Percentiles rank a stretch among this genome's conserved stretches.
These are phyloP conservation scores for Apeira syringaria DNA, from an alignment of 2,888 invertebrate genomes.

Conservation along the genomic window DNA sequence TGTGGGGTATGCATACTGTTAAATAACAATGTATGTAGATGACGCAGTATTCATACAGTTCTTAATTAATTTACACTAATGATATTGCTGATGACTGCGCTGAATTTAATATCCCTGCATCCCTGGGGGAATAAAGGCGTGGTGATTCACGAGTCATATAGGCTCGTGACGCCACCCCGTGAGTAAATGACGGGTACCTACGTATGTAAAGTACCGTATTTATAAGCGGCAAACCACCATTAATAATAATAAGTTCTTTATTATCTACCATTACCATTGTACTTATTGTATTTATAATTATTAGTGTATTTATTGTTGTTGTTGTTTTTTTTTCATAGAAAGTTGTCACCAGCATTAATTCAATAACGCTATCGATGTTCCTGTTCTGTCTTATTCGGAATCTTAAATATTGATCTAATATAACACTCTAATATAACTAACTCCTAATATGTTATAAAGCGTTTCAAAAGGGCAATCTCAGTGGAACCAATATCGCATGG, in stretches of 20 bases:
- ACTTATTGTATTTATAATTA: too few species aligned
- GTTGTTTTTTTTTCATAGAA: too few species aligned
- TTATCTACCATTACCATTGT: too few species aligned
- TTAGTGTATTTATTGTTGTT: too few species aligned
- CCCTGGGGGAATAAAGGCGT: constrained; percentile 22
- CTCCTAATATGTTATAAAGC: background rate
- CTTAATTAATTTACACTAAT: constrained; percentile 14
- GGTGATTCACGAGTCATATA: constrained; percentile 21
- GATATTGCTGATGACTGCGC: constrained; percentile 16
- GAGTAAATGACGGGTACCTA: too few species aligned
- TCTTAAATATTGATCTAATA: background rate
- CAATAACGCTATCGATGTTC: too few species aligned
- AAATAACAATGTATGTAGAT: background rate
- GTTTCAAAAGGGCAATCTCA: background rate
- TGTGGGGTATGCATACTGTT: too few species aligned
- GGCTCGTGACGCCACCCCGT: background rate
- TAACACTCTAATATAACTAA: background rate
- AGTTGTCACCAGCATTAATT: too few species aligned
- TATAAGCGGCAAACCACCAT: too few species aligned
- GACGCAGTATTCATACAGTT: constrained; percentile 6
- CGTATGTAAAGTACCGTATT: too few species aligned
- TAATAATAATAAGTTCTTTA: too few species aligned
- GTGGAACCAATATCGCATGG: constrained; percentile 1
- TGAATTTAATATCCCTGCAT: constrained; percentile 20
- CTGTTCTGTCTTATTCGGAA: too few species aligned